phyloP scores from a whole-genome alignment of 2,888 invertebrate genomes.

The Sinopyrophorus schimmeli region DNA sequence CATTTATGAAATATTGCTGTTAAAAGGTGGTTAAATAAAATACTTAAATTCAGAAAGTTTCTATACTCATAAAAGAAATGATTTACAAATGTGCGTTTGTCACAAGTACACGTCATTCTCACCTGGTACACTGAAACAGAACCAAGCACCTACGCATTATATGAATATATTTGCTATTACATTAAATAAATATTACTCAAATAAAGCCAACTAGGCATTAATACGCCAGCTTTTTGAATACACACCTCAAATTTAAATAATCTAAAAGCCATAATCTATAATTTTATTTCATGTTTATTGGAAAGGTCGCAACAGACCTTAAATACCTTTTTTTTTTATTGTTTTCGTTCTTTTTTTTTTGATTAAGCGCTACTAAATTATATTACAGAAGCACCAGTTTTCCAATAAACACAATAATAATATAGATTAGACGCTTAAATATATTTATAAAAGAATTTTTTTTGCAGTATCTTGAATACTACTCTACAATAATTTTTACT shows the following conservation, averaged over 20 bases:
- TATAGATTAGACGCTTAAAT: constrained; percentile 27
- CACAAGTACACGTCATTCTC: constrained; percentile 48
- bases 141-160: constrained; percentile 56
- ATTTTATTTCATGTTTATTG: constrained; percentile 25
- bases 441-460: constrained; percentile 40
- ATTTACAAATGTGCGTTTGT: constrained; percentile 62
- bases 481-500: constrained; percentile 56
- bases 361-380: constrained; percentile 30
- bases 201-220: constrained; percentile 47
- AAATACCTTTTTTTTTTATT: constrained; percentile 37
- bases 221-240: constrained; percentile 38
- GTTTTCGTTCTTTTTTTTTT: no score
- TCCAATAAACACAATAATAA: constrained; percentile 28
- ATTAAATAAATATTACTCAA: constrained; percentile 52
- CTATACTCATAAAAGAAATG: constrained; percentile 61
- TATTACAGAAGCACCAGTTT: constrained; percentile 29
- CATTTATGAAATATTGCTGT: no score
- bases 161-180: constrained; percentile 48
- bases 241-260: constrained; percentile 43
- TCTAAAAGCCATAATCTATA: constrained; percentile 33
- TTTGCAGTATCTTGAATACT: constrained; percentile 46
- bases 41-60: constrained; percentile 53
- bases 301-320: constrained; percentile 18
- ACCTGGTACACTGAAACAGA: constrained; percentile 52
- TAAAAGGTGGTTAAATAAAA: constrained; percentile 11